Evolutionary conservation across 2,888 invertebrate species (phyloP).

Genomic region (Achlya flavicornis): DNA sequence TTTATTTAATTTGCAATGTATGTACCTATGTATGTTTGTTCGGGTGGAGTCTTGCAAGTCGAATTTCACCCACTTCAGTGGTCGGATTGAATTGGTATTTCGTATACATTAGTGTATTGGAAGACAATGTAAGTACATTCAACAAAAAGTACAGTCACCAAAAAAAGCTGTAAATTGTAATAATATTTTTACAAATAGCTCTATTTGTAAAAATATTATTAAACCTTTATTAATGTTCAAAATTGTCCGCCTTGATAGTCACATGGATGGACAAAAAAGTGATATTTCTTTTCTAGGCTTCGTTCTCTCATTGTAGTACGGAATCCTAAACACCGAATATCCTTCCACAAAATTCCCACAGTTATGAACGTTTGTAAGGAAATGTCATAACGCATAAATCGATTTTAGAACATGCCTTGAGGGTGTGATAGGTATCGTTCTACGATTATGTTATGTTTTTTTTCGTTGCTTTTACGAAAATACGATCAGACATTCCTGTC

Average conservation of each 20-base stretch:
- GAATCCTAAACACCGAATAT: background rate
- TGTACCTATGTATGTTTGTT: too few relatives aligned
- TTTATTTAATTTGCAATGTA: too few relatives aligned
- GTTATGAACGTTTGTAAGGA: slow-evolving; percentile 6
- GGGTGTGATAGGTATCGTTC: slow-evolving; percentile 6
- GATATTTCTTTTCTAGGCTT: background rate
- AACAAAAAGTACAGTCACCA: too few relatives aligned
- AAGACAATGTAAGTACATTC: too few relatives aligned
- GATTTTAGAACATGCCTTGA: slow-evolving; percentile 4
- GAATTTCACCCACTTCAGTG: too few relatives aligned
- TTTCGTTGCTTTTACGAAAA: background rate
- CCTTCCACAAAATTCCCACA: background rate
- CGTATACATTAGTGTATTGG: too few relatives aligned
- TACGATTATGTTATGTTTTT: background rate
- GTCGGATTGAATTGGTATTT: too few relatives aligned
- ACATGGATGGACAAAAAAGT: background rate
- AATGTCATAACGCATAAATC: slow-evolving; percentile 7
- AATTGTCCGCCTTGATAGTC: background rate
- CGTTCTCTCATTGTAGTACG: background rate
- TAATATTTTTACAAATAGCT: too few relatives aligned
- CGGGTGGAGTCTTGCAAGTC: too few relatives aligned
- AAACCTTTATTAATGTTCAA: too few relatives aligned
- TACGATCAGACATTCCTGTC: background rate
- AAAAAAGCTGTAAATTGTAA: too few relatives aligned
- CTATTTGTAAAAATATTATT: too few relatives aligned